Evolutionary conservation across 2,888 invertebrate genomes (phyloP), one percentile per base, ranked within the genome.

Genomic region (Agrypnus murinus): DNA sequence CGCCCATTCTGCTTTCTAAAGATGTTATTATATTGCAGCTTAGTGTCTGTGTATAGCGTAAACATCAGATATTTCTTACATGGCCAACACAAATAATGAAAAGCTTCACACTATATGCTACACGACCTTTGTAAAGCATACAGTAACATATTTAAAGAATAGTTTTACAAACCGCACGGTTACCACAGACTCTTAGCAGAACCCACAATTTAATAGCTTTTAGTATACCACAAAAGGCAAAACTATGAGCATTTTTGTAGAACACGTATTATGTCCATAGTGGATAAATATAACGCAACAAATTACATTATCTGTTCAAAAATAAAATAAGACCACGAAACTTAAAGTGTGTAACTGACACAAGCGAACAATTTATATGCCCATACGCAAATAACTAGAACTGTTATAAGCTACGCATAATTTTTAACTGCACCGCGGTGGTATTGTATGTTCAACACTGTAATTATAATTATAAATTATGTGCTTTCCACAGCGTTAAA

Each of bases 391-490:
- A 43, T 43, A 15, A 4, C 19, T 19, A n/a, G 25, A 53, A 53
- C 34, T 32, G 32, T 34, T 53, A 15, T n/a, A 34, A 53, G 32
- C 12, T 32, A 14, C 25, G 25, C 5, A 25, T 8, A 32, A 34
- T 55, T 55, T 55, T 36, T 36, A 25, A 2, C 5, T 1, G n/a
- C 17, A n/a, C 3, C 10, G 14, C 46, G 9, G 32, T 14, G 60
- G 48, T 46, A 64, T 59, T 59, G 64, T 58, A 64, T 19, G 57
- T 25, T 25, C 14, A 60, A 46, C 65, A 57, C 63, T 68, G 74
- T 73, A 75, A 77, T 76, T 77, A 75, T 71, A 74, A 75, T 73
- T 74, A 74, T 77, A 77, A 77, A 75, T 77, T 75, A 77, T 75
- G 76, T 73, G 69, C 71, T 73, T 71, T 77, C 74, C 66, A 71